A percentile compares a stretch with the other conserved stretches of the same genome.
Evolutionary conservation across 2,888 invertebrate genomes (phyloP).

Genomic region (Alentia gelatinosa): DNA sequence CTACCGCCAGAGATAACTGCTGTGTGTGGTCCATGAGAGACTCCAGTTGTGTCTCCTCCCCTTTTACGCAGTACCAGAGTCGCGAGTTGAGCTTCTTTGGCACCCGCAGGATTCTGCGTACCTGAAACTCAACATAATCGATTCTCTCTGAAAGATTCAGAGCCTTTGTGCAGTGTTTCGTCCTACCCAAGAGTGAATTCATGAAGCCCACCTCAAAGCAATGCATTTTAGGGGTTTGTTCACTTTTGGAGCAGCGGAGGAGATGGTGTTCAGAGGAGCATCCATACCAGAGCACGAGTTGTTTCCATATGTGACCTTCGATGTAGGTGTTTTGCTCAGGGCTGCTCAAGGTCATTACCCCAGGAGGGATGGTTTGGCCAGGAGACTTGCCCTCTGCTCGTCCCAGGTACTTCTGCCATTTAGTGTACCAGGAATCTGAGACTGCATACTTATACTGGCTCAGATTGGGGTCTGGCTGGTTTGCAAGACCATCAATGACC

Average conservation of each 20-base stretch:
- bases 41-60: conserved; percentile 54
- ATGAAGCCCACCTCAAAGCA: conserved; percentile 64
- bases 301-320: conserved; percentile 67
- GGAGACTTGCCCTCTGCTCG: not conserved
- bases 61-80: conserved; percentile 61
- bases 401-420: conserved; percentile 60
- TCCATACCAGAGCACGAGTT: conserved; percentile 68
- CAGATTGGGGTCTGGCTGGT: not conserved
- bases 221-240: not conserved
- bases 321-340: conserved; percentile 66
- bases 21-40: conserved; percentile 8
- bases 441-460: conserved; percentile 7
- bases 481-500: not conserved
- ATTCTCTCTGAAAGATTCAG: conserved; percentile 60
- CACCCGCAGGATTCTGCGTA: conserved; percentile 61
- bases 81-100: conserved; percentile 47
- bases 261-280: conserved; percentile 61
- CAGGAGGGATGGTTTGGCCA: conserved; percentile 32
- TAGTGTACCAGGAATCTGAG: conserved; percentile 59
- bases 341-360: conserved; percentile 55
- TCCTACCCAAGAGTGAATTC: conserved; percentile 60
- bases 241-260: conserved; percentile 47
- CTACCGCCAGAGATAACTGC: not conserved
- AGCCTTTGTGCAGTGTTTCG: conserved; percentile 59
- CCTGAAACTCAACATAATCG: conserved; percentile 63